Evolutionary conservation across 2,888 invertebrate genomes (phyloP), one percentile per base, ranked within the genome.

Genomic region (Masnerella sp.): DNA sequence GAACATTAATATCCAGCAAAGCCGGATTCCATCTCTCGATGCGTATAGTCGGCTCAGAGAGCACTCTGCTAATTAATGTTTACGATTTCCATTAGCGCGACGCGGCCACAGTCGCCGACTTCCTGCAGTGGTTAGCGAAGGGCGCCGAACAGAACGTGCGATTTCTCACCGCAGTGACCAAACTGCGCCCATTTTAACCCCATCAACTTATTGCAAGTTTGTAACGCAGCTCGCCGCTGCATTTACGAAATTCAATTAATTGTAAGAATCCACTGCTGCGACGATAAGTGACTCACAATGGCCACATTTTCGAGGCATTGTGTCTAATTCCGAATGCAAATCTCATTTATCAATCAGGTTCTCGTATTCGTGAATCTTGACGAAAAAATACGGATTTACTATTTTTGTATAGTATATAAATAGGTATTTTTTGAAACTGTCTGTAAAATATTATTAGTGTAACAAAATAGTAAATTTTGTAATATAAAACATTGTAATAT

Each of bases 81-180:
- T 81, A 82, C 81, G 82, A 82, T 83, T 82, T 83, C 82, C 83
- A 83, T 83, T 83, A 83, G 80, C 80, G 69, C 80, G 73, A 77
- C 76, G 80, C 78, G 69, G 80, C 81, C 80, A 72, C 79, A 80
- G 79, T 64, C 75, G 72, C 69, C 75, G 79, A 82, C 80, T 81
- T 80, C 80, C 81, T 80, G 79, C 74, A 73, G 76, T 70, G 74
- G 76, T 73, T 69, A 56, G 68, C 30, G 75, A 45, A 49, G 59
- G 54, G 34, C 49, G 47, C 43, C 32, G 75, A 52, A 49, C 28
- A 47, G 65, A 43, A 45, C 58, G 47, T 67, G n/a, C n/a, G 75
- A 75, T 75, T 75, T 72, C 78, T 72, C 76, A 65, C 76, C 64
- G 64, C 54, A 64, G 11, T 43, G 69, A 61, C 61, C 69, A 54